Percentiles rank a stretch among this genome's conserved stretches.
Evolutionary conservation across 1,140 invertebrate species (phyloP).

Genomic region (Pristionchus pacificus): DNA sequence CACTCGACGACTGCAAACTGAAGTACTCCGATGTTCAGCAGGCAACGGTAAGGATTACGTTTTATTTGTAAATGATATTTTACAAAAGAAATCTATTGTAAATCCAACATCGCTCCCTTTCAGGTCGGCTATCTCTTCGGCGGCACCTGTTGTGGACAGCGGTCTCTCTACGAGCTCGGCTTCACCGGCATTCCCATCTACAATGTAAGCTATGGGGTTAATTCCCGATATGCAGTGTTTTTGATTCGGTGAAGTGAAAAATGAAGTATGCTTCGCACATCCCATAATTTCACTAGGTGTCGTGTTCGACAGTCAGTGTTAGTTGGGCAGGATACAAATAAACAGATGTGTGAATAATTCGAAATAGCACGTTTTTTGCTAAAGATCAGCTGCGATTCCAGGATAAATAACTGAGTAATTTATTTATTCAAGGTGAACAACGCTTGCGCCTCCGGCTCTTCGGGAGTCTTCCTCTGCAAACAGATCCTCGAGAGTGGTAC

Average conservation of each 20-base stretch:
- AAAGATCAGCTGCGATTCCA: too few species aligned
- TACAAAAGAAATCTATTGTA: not conserved
- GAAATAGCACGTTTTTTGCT: too few species aligned
- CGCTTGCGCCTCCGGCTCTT: slow-evolving; percentile 92
- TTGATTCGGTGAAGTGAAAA: not conserved
- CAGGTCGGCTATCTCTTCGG: slow-evolving; percentile 88
- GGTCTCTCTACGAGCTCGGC: slow-evolving; percentile 86
- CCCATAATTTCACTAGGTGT: too few species aligned
- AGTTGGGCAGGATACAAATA: too few species aligned
- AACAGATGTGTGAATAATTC: too few species aligned
- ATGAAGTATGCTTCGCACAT: slow-evolving; percentile 5
- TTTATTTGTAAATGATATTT: too few species aligned
- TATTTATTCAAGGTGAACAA: slow-evolving; percentile 73
- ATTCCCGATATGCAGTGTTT: not conserved
- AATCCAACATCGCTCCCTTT: not conserved
- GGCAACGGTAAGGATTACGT: too few species aligned
- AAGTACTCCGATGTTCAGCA: slow-evolving; percentile 76
- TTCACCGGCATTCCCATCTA: slow-evolving; percentile 93
- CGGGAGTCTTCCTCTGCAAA: slow-evolving; percentile 81
- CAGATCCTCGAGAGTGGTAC: slow-evolving; percentile 77
- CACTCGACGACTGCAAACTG: slow-evolving; percentile 79
- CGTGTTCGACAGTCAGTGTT: too few species aligned
- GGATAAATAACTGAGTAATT: not conserved
- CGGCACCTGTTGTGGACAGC: slow-evolving; percentile 90
- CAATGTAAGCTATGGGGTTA: slow-evolving; percentile 67